Base-by-base conservation (phyloP, 1,140 invertebrate genomes). In the Ceratoteleas bidentatus region DNA sequence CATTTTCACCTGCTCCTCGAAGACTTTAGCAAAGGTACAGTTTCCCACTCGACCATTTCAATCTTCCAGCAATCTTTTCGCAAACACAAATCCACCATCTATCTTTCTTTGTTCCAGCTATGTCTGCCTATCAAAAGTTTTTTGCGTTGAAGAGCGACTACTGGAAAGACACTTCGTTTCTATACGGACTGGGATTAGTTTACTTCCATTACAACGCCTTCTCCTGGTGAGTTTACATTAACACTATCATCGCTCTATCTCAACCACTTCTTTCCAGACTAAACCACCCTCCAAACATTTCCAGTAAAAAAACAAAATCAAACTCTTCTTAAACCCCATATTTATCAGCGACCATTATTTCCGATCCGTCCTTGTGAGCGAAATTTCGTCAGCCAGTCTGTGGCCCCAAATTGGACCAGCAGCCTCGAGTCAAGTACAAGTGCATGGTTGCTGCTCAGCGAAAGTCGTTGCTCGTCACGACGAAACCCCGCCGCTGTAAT, bases 141-240 rank as follows among this genome's bases (percentile, higher is more conserved):
- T 96, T 95, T 87, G 94, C 93, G 11, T 90, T 95, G 11, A 94
- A 96, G 88, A 92, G 91, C 6, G 96, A 97, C 80, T 95, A 97
- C 88, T 98, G 97, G 97, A 97, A 96, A 90, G 96, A 99, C 92
- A 93, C 96, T 0, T 93, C 95, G 32, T 98, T 98, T 90, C 93
- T 99, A 8, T 99, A 98, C 92, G 98, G 98, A 14, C 92, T 98
- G 40, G 98, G 97, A 7, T 93, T 99, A 4, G 97, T 98, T 52
- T 99, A 99, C 90, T 99, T 97, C 89, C 97, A 99, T 87, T 99
- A 96, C 91, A 98, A 98, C 91, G 96, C 96, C 60, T 98, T 96
- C 91, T 95, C 97, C 90, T 98, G 97, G 98, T 99, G 90, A 98
- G 97, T 96, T 74, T 68, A 81, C 32, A 1, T 56, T 66, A 54